Percentiles rank a stretch among this genome's conserved stretches.
Conservation (phyloP, 2,113 vertebrate genomes). For the Cacatua alba region DNA sequence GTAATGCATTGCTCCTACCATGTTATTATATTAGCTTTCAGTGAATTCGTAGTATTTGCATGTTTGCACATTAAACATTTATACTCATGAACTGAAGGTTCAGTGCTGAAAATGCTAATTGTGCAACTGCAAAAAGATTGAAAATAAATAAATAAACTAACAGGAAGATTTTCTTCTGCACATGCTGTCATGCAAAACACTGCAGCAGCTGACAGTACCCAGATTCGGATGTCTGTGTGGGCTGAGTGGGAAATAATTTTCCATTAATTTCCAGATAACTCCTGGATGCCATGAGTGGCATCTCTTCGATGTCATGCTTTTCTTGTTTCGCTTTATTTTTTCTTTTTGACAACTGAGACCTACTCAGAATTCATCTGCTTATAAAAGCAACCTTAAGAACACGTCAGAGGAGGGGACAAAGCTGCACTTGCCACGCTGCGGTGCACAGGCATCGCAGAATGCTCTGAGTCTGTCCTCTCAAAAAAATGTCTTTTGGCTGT, state of each 20-base stretch:
- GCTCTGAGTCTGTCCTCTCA: background rate
- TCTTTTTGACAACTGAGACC: background rate
- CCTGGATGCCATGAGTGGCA: background rate
- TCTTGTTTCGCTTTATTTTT: background rate
- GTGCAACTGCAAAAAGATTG: background rate
- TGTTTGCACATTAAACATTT: background rate
- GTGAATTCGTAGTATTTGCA: background rate
- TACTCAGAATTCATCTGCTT: background rate
- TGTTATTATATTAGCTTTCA: background rate
- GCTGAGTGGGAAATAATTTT: background rate
- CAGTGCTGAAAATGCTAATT: background rate
- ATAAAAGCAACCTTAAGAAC: background rate
- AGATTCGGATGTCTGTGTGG: background rate
- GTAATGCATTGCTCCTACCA: background rate
- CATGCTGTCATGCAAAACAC: background rate
- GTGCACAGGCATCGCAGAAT: accelerated
- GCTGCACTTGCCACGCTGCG: background rate
- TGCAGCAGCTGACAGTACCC: background rate
- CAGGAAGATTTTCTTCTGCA: background rate
- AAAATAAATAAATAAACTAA: background rate
- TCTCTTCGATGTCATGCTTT: background rate
- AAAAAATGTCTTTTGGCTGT: accelerated
- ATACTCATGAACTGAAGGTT: background rate
- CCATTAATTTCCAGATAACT: constrained; percentile 11
- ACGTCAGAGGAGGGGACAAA: accelerated